Evolutionary conservation across 2,888 invertebrate genomes (phyloP).

Genomic region (Cataglyphis albicans): DNA sequence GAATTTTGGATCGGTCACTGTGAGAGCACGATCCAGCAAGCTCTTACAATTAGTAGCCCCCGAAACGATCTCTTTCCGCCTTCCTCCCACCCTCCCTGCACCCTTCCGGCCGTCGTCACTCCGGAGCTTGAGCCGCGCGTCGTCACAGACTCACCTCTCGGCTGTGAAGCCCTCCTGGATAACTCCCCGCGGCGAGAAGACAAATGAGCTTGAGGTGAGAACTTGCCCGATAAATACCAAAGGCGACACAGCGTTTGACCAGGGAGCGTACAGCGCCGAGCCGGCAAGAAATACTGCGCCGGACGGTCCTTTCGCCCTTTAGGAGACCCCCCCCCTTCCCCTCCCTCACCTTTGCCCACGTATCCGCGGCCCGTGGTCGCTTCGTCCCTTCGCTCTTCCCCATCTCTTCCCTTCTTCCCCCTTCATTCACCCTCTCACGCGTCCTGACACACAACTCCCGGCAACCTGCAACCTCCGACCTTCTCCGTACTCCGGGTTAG

Average conservation of each 20-base stretch:
- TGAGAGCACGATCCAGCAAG: conserved; percentile 72
- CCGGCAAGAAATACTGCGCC: conserved; percentile 83
- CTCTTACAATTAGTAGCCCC: conserved; percentile 66
- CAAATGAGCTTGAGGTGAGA: conserved; percentile 86
- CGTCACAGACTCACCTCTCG: conserved; percentile 62
- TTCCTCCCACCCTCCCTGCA: conserved; percentile 13
- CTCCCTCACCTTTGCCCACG: not conserved
- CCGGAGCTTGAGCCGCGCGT: conserved; percentile 32
- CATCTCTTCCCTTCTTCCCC: conserved; percentile 31
- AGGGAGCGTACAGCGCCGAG: conserved; percentile 80
- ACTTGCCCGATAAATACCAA: conserved; percentile 86
- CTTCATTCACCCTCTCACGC: not conserved
- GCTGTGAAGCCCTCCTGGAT: conserved; percentile 61
- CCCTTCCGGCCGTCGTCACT: not conserved
- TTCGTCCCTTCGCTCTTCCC: conserved; percentile 25
- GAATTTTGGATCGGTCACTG: conserved; percentile 48
- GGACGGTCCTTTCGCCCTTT: conserved; percentile 76
- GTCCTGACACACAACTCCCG: conserved; percentile 40
- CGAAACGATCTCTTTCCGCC: conserved; percentile 53
- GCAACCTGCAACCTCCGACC: conserved; percentile 8
- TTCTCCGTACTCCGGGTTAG: conserved; percentile 33
- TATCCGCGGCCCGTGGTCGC: conserved; percentile 56
- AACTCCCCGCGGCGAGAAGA: conserved; percentile 83
- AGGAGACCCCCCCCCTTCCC: conserved; percentile 43
- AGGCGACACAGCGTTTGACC: conserved; percentile 86